Conservation (phyloP, 2,113 vertebrate species). For the Phodopus roborovskii region DNA sequence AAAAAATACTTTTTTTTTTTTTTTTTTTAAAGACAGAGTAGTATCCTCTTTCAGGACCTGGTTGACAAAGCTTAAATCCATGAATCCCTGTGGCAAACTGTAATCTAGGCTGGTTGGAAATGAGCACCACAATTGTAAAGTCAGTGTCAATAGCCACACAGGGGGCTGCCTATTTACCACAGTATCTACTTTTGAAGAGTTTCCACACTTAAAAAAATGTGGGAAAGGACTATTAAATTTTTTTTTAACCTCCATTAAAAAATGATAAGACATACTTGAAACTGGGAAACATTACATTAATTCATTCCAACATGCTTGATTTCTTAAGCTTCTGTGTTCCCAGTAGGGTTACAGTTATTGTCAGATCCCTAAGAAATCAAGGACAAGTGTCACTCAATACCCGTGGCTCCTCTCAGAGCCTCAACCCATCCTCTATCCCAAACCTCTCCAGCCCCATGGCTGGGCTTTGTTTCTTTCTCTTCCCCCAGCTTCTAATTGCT, state of each 20-base stretch:
- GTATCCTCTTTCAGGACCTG: not conserved
- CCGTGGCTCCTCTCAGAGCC: not conserved
- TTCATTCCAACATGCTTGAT: not conserved
- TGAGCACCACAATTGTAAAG: not conserved
- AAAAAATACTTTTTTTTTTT: conserved; percentile 47
- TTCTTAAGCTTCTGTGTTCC: conserved; percentile 4
- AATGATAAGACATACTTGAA: conserved; percentile 12
- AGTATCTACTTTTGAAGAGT: not conserved
- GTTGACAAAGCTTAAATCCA: conserved; percentile 1
- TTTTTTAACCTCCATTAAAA: not conserved
- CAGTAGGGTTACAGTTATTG: not conserved
- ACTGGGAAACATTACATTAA: conserved; percentile 24
- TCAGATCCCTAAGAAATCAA: not conserved
- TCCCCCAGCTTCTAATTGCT: not conserved
- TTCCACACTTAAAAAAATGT: conserved; percentile 1
- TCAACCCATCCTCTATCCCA: not conserved
- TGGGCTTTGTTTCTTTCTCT: too few species aligned
- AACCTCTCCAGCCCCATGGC: not conserved
- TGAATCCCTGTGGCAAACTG: not conserved
- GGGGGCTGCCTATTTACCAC: not conserved
- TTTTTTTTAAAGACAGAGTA: conserved; percentile 12
- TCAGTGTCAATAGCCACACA: not conserved
- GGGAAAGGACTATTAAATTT: not conserved
- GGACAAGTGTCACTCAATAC: not conserved
- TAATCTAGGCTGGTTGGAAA: not conserved